A percentile compares a stretch with the other conserved stretches of the same genome.
phyloP scores from a whole-genome alignment of 2,888 invertebrate genomes.

The Hirtodrosophila alboralis region DNA sequence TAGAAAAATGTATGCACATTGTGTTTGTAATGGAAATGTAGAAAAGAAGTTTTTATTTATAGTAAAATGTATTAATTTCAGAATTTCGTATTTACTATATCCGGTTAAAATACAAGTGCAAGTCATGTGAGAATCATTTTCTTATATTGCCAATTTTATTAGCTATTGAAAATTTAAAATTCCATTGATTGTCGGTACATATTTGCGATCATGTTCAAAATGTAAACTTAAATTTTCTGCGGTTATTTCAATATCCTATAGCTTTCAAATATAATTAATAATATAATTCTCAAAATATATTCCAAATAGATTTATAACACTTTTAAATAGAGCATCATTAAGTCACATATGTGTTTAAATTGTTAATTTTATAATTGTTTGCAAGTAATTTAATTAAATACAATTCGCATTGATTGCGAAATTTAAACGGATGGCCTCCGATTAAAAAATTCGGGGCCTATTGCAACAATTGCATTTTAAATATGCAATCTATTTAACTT shows the following conservation, averaged over 20 bases:
- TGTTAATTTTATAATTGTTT: slow-evolving; percentile 37
- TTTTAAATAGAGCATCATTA: slow-evolving; percentile 1
- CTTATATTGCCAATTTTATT: no score
- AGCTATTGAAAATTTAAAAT: no score
- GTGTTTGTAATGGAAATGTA: no score
- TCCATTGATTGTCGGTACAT: no score
- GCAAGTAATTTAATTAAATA: slow-evolving; percentile 56
- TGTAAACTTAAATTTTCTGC: no score
- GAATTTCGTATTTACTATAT: no score
- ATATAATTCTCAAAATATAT: not conserved
- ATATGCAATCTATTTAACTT: not conserved
- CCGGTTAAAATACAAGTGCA: no score
- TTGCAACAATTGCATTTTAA: slow-evolving; percentile 48
- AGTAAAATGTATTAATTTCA: no score
- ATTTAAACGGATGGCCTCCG: slow-evolving; percentile 59
- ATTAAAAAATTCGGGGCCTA: slow-evolving; percentile 28
- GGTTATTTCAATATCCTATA: no score
- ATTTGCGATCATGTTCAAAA: no score
- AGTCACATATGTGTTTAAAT: slow-evolving; percentile 1
- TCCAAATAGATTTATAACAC: not conserved
- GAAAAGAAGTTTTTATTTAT: no score
- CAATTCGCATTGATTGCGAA: slow-evolving; percentile 57
- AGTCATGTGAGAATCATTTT: no score
- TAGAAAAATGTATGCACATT: not conserved
- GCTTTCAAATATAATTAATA: not conserved